Evolutionary conservation across 2,888 invertebrate species (phyloP), one percentile per base, ranked within the genome.

Genomic region (Zhuqinia jingwanae): DNA sequence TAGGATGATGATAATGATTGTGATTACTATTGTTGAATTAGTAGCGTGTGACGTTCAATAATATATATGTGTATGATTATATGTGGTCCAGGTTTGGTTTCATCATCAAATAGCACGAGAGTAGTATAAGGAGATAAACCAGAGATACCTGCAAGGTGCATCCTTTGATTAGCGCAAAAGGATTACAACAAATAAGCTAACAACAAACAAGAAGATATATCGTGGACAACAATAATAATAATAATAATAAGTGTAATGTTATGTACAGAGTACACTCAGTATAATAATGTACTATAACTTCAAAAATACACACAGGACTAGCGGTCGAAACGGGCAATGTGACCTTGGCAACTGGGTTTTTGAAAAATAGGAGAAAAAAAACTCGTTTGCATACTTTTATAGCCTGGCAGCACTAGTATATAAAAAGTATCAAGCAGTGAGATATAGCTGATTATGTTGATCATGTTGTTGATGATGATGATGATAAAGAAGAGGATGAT

Each of bases 321-420:
- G 89, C 90, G 89, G 89, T 89, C 89, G 89, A 90, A 90, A 89
- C 89, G 89, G 89, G 88, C 89, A 89, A 78, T 65, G 88, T 90
- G 89, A 88, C 91, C 91, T 91, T 91, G 91, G 91, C 90, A 90
- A 90, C 90, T 90, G 86, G 89, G 89, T 88, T 89, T 90, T 90
- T 89, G 47, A 82, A 87, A n/a, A 78, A 87, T 87, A 86, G 82
- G 76, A 88, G 80, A 73, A 85, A 36, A 90, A 90, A 90, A 90
- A 90, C 90, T 90, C 91, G 89, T 91, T 91, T 90, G 90, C 91
- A 91, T 91, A 91, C 90, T 90, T 90, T 89, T 90, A 89, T 89
- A 83, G 88, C 88, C 85, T 90, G 42, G 42, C 56, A 60, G 15
- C n/a, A n/a, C 25, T 45, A 36, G 56, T 60, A 60, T 27, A 56